A percentile compares a stretch with the other conserved stretches of the same genome.
These are phyloP conservation scores for Epirrhoe alternata DNA, from an alignment of 2,888 invertebrate species.

Conservation along the genomic window DNA sequence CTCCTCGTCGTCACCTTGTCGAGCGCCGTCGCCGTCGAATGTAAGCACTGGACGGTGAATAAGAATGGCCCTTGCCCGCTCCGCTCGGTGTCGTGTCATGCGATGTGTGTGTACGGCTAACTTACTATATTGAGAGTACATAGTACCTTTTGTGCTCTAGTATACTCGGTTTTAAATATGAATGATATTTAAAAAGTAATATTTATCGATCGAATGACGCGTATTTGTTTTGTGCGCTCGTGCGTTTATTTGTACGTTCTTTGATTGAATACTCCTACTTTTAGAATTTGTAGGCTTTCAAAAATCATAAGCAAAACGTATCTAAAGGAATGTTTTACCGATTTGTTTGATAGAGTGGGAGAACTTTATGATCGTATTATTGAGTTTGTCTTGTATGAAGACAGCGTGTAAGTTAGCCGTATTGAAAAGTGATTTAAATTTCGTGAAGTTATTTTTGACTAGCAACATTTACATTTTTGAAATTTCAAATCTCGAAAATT, in stretches of 20 bases:
- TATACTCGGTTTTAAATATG: background rate
- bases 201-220: too few species aligned
- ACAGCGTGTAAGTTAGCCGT: conserved; percentile 47
- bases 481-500: background rate
- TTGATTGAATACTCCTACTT: too few species aligned
- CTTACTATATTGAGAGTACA: conserved; percentile 25
- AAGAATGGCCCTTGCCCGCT: conserved; percentile 88
- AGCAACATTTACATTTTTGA: background rate
- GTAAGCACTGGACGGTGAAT: conserved; percentile 97
- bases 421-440: conserved; percentile 34
- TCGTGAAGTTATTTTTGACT: conserved; percentile 43
- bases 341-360: conserved; percentile 21
- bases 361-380: conserved; percentile 10
- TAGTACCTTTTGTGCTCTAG: background rate
- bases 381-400: background rate
- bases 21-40: conserved; percentile 94
- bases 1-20: conserved; percentile 97
- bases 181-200: too few species aligned
- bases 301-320: too few species aligned
- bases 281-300: too few species aligned
- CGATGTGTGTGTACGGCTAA: conserved; percentile 48
- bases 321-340: too few species aligned
- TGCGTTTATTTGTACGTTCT: too few species aligned
- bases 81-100: conserved; percentile 46
- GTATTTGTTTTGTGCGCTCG: too few species aligned